A percentile compares a stretch with the other conserved stretches of the same genome.
Conservation (phyloP, 2,888 invertebrate genomes). For the Oligia fasciuncula region DNA sequence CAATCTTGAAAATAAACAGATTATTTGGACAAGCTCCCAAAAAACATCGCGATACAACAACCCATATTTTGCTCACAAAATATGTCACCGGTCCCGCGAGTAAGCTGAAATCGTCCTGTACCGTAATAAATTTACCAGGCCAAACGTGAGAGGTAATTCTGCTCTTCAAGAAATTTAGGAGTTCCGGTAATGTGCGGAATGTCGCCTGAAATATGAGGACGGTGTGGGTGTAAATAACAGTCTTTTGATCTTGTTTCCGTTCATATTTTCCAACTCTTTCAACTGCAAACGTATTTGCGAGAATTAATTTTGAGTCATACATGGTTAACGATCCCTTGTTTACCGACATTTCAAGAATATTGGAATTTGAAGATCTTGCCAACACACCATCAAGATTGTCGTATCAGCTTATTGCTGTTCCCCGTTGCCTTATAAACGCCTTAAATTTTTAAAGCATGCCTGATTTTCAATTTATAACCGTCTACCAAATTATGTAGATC, state of each 20-base stretch:
- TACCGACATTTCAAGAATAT: background rate
- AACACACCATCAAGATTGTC: background rate
- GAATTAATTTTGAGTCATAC: background rate
- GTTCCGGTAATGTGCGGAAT: conserved; percentile 42
- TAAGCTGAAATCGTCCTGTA: conserved; percentile 47
- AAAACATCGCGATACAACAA: conserved; percentile 24
- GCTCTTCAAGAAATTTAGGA: conserved; percentile 53
- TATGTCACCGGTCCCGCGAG: conserved; percentile 50
- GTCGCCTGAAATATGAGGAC: conserved; percentile 43
- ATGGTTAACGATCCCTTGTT: background rate
- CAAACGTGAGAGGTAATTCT: conserved; percentile 57
- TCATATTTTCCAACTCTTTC: background rate
- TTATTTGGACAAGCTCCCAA: conserved; percentile 17
- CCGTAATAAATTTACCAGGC: conserved; percentile 65
- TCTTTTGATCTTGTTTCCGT: conserved; percentile 49
- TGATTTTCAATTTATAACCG: conserved; percentile 19
- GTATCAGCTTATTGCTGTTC: background rate
- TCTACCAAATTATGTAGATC: conserved; percentile 38
- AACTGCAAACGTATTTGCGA: background rate
- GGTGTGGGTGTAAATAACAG: conserved; percentile 46
- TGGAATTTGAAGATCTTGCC: conserved; percentile 4
- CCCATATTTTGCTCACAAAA: conserved; percentile 51
- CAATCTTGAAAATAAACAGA: conserved; percentile 6
- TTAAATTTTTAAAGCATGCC: background rate
- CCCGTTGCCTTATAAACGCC: background rate